phyloP scores from a whole-genome alignment of 2,797 vertebrate genomes.

The Triplophysa yarkandensis region DNA sequence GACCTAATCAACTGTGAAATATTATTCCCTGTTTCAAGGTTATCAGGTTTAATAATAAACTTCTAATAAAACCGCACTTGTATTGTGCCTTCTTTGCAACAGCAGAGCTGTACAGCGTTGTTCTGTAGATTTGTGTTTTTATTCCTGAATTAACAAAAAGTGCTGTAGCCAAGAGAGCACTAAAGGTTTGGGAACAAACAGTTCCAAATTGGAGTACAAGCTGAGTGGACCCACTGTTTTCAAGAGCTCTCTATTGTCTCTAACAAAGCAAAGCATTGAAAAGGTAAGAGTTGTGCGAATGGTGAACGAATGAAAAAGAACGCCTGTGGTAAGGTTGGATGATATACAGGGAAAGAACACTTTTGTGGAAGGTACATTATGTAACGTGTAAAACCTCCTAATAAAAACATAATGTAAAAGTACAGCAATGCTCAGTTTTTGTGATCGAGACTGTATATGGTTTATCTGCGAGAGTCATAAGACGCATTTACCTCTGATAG shows the following conservation, averaged over 20 bases:
- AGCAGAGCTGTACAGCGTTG: background rate
- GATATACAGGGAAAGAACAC: slow-evolving; percentile 8
- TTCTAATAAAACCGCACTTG: background rate
- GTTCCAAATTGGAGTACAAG: background rate
- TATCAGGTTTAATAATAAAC: background rate
- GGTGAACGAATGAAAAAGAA: background rate
- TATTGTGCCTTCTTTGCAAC: background rate
- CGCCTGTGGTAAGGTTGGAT: background rate
- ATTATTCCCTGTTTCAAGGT: background rate
- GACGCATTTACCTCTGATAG: slow-evolving; percentile 15
- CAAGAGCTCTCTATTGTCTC: slow-evolving; percentile 19
- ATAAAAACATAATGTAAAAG: slow-evolving; percentile 1
- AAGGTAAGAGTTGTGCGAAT: background rate
- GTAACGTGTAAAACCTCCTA: background rate
- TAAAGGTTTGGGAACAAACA: slow-evolving; percentile 18
- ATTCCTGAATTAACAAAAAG: slow-evolving; percentile 8
- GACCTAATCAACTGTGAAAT: background rate
- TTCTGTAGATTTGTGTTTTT: background rate
- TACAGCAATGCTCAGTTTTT: background rate
- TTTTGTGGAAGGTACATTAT: slow-evolving; percentile 24
- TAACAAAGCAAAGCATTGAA: background rate
- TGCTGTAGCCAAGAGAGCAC: background rate
- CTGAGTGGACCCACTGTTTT: background rate
- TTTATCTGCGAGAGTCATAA: slow-evolving; percentile 8
- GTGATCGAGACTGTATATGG: background rate